These are phyloP conservation scores for Catonia carolina DNA, from an alignment of 2,888 invertebrate species.

Conservation along the genomic window DNA sequence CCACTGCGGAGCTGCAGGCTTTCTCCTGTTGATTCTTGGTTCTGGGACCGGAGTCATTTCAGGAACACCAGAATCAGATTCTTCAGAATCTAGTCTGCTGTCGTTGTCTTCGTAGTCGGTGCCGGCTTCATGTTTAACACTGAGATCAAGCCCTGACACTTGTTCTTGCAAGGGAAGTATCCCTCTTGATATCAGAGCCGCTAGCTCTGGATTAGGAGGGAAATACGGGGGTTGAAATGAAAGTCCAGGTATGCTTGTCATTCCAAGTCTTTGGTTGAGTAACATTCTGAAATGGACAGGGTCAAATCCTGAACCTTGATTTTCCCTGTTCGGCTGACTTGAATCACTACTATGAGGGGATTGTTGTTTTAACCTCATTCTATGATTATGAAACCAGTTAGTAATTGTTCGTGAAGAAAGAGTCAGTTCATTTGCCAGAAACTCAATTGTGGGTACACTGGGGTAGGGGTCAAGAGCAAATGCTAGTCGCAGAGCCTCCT, in stretches of 20 bases:
- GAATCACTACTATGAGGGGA: conserved; percentile 68
- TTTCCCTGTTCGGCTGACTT: conserved; percentile 46
- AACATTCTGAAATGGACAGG: conserved; percentile 85
- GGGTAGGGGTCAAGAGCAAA: conserved; percentile 97
- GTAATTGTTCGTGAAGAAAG: conserved; percentile 94
- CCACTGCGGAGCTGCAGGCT: conserved; percentile 96
- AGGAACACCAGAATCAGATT: conserved; percentile 33
- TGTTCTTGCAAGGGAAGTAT: conserved; percentile 59
- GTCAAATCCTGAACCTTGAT: conserved; percentile 64
- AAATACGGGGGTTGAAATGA: conserved; percentile 68
- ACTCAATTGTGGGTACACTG: conserved; percentile 92
- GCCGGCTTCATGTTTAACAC: conserved; percentile 68
- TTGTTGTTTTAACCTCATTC: conserved; percentile 94
- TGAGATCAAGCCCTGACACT: conserved; percentile 77
- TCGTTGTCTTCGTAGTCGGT: conserved; percentile 75
- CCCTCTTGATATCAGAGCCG: conserved; percentile 66
- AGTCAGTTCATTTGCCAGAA: conserved; percentile 83
- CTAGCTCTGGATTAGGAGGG: conserved; percentile 66
- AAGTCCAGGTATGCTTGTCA: conserved; percentile 53
- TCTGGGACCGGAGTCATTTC: conserved; percentile 33
- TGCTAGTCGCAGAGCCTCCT: conserved; percentile 88
- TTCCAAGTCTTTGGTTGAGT: conserved; percentile 79
- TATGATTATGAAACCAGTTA: conserved; percentile 99
- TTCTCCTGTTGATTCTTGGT: conserved; percentile 60
- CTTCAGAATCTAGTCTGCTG: conserved; percentile 40